Base-by-base conservation (phyloP, 2,888 invertebrate genomes). In the Eretmocerus hayati region DNA sequence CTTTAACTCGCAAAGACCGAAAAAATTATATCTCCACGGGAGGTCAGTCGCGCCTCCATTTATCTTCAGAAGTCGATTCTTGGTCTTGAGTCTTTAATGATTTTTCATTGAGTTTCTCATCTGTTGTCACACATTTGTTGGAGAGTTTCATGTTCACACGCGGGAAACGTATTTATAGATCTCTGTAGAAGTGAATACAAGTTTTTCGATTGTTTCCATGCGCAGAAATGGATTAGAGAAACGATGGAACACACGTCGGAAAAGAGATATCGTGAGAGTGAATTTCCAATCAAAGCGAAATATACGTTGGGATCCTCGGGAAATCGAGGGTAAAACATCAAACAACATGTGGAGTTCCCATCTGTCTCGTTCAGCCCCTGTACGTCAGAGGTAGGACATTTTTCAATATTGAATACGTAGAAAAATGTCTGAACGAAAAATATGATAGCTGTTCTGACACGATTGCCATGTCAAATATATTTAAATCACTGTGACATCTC, bases 271-370 rank as follows among this genome's bases (percentile, higher is more conserved):
- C 31, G 30, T 32, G 47, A 41, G 36, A 22, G 51, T 43, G 47
- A 57, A 60, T 62, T 63, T 63, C 58, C 57, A 57, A 59, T 58
- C 59, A 58, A 54, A 49, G 58, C 53, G 54, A 56, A 53, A 54
- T 53, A 52, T 56, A 50, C n/a, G n/a, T n/a, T n/a, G 57, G 57
- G 59, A 62, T 61, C 59, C 57, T 60, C 53, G 51, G 60, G 54
- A 58, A 62, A 59, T 53, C 45, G 26, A 26, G 44, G 42, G 36
- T 9, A 19, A 19, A 52, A 56, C 60, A 60, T 61, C 59, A 60
- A 62, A 61, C 59, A 56, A 60, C 55, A 50, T 45, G 56, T 55
- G 52, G 26, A 37, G 45, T 42, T 53, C 53, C 53, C 56, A 58
- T 59, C 58, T 52, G 59, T 49, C 42, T 51, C 58, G 58, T 57